Evolutionary conservation across 2,888 invertebrate species (phyloP), one percentile per base, ranked within the genome.

Genomic region (Incurvaria masculella): DNA sequence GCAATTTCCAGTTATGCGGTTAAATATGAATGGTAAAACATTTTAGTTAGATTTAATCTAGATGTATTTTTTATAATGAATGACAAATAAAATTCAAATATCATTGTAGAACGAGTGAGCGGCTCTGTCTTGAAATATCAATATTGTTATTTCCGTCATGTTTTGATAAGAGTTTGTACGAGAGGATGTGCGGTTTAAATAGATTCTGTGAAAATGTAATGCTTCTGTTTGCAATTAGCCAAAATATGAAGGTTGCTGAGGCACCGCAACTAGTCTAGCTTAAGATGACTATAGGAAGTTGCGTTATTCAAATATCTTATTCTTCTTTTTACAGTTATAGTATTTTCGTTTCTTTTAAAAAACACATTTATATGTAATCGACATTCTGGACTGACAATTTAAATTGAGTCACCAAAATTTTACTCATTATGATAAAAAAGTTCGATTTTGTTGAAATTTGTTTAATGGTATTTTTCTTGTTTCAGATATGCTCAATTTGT

Each of bases 401-500:
- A 27, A 10, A 27, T 27, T 27, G 8, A 27, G 8, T 8, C 8
- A 27, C 8, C 8, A 27, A 27, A 10, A 27, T 27, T 27, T 8
- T 27, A 14, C 27, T 10, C 10, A 10, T 14, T 10, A 8, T 27
- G 8, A 27, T 8, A 27, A 14, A 8, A 10, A 14, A 10, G 8
- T 14, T 27, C 14, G 8, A 14, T 14, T 27, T 8, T 27, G 10
- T 14, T 27, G 27, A 27, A 8, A 27, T 39, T 17, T 39, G n/a
- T 17, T 20, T 44, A 43, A 11, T 27, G n/a, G 43, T 43, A 10
- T 23, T 6, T 46, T 50, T 33, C n/a, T 27, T 44, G 3, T 47
- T 42, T 51, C 59, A 79, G 69, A 65, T 76, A 17, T 84, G 84
- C 61, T 66, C 79, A 1, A 55, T 83, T 18, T 84, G 84, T 52